A percentile compares a stretch with the other conserved stretches of the same genome.
These are phyloP conservation scores for Meghimatium bilineatum DNA, from an alignment of 2,888 invertebrate genomes.

Conservation along the genomic window DNA sequence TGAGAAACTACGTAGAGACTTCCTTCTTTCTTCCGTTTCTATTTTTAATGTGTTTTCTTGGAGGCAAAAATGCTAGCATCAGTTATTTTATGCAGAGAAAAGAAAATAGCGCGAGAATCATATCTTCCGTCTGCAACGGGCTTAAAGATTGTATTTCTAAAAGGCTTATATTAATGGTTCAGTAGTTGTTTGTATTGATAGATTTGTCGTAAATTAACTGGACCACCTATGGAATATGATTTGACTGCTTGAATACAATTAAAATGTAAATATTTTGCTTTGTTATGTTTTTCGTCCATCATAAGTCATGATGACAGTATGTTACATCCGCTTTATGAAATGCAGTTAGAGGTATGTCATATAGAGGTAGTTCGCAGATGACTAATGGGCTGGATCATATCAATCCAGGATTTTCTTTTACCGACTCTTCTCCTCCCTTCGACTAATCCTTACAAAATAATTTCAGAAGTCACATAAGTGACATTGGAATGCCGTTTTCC, in stretches of 20 bases:
- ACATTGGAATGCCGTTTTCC: too few species aligned
- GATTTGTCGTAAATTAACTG: not conserved
- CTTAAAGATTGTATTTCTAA: not conserved
- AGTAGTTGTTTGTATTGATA: not conserved
- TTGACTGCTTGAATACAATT: not conserved
- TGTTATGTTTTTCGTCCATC: too few species aligned
- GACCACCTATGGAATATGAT: not conserved
- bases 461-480: too few species aligned
- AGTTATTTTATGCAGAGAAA: not conserved
- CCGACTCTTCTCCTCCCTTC: too few species aligned
- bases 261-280: too few species aligned
- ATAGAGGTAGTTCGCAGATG: too few species aligned
- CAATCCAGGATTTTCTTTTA: too few species aligned
- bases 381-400: too few species aligned
- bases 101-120: not conserved
- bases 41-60: not conserved
- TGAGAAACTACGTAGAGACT: slow-evolving; percentile 29
- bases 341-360: too few species aligned
- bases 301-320: too few species aligned
- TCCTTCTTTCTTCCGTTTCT: slow-evolving; percentile 22
- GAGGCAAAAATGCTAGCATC: not conserved
- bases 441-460: too few species aligned
- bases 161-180: not conserved
- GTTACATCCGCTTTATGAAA: too few species aligned
- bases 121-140: not conserved